Conservation (phyloP, 2,113 vertebrate species). For the Ibidorhyncha struthersii region DNA sequence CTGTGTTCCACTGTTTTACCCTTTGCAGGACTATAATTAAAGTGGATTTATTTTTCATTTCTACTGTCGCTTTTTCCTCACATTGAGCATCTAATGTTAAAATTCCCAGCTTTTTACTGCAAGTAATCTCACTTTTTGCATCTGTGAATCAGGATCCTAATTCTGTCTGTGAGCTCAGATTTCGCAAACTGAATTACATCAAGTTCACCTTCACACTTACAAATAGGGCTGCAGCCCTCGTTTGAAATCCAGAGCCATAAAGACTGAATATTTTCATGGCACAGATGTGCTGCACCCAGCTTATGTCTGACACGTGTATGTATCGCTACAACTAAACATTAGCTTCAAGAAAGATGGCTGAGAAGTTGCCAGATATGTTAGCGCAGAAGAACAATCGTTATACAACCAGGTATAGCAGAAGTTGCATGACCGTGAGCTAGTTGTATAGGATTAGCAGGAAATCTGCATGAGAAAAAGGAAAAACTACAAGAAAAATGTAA, state of each 20-base stretch:
- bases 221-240: not conserved
- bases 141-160: not conserved
- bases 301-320: rapidly evolving
- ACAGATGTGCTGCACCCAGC: not conserved
- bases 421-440: rapidly evolving
- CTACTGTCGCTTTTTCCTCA: not conserved
- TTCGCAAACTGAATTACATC: not conserved
- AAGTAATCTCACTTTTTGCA: not conserved
- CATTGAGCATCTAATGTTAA: not conserved
- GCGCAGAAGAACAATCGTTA: not conserved
- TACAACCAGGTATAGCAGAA: not conserved
- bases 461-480: not conserved
- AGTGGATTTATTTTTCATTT: not conserved
- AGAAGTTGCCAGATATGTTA: not conserved
- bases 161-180: not conserved
- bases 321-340: not conserved
- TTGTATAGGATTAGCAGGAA: not conserved
- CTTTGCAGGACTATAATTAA: not conserved
- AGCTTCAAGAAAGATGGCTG: not conserved
- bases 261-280: not conserved
- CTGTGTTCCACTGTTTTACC: not conserved
- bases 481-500: not conserved
- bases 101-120: not conserved
- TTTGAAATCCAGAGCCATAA: not conserved
- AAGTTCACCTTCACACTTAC: not conserved